Conservation (phyloP, 2,888 invertebrate genomes). For the Glyphotaelius pellucidus region DNA sequence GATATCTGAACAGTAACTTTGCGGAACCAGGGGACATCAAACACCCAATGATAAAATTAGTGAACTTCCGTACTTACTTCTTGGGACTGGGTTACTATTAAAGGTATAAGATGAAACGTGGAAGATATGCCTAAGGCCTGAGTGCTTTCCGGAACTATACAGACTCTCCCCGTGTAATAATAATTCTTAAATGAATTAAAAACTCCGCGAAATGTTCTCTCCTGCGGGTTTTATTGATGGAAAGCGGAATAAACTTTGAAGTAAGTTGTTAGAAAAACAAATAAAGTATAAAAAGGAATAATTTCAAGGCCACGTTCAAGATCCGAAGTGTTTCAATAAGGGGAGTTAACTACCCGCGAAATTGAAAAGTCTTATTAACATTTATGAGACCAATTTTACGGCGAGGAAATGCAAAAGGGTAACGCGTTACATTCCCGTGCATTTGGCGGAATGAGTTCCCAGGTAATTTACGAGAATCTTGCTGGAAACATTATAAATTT, state of each 20-base stretch:
- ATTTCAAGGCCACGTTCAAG: not conserved
- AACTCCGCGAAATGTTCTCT: not conserved
- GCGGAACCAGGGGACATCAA: not conserved
- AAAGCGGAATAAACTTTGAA: not conserved
- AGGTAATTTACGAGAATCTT: constrained; percentile 32
- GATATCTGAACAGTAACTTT: not conserved
- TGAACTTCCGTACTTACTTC: not conserved
- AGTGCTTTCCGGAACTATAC: not conserved
- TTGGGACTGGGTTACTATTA: not conserved
- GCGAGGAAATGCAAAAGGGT: constrained; percentile 23
- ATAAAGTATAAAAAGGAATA: not conserved
- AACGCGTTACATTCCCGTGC: constrained; percentile 17
- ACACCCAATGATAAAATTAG: not conserved
- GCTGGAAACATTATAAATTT: constrained; percentile 15
- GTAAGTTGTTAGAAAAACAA: not conserved
- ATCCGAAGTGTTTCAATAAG: not conserved
- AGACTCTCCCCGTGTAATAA: not conserved
- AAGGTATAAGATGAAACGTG: not conserved
- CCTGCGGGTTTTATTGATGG: not conserved
- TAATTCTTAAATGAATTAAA: not conserved
- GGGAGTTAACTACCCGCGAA: constrained; percentile 7
- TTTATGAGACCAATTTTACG: constrained; percentile 12
- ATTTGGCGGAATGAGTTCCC: constrained; percentile 29
- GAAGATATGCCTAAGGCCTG: not conserved
- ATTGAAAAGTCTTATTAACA: constrained; percentile 34